phyloP scores from a whole-genome alignment of 2,888 invertebrate species.

The Psococerastis gibbosa region DNA sequence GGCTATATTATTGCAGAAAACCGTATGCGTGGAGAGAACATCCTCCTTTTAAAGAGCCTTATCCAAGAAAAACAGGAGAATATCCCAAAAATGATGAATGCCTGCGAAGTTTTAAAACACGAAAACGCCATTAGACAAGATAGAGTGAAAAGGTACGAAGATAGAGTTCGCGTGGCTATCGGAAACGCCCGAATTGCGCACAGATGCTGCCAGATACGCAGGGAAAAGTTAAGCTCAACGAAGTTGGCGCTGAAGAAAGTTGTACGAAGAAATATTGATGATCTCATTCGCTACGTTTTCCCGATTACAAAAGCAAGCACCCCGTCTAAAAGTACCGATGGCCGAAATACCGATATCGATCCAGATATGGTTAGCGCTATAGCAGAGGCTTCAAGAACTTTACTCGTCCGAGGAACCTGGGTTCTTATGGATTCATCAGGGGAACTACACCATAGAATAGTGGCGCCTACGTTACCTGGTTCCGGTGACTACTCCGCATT shows the following conservation, averaged over 20 bases:
- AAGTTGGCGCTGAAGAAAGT: conserved; percentile 30
- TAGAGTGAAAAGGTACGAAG: conserved; percentile 39
- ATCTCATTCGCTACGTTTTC: conserved; percentile 48
- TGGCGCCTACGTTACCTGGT: conserved; percentile 64
- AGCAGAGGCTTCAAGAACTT: conserved; percentile 58
- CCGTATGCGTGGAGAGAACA: too few relatives aligned
- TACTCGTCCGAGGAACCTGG: conserved; percentile 66
- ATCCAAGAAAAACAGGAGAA: conserved; percentile 34
- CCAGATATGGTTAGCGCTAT: conserved; percentile 30
- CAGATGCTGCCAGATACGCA: too few relatives aligned
- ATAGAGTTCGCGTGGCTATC: conserved; percentile 35
- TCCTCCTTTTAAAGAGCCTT: conserved; percentile 34
- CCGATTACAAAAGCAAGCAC: conserved; percentile 38
- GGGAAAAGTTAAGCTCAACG: conserved; percentile 27
- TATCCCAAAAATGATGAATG: conserved; percentile 23
- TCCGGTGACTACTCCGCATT: conserved; percentile 69
- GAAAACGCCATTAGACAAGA: conserved; percentile 30
- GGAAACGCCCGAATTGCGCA: conserved; percentile 13
- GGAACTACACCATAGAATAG: conserved; percentile 54
- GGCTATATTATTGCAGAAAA: too few relatives aligned
- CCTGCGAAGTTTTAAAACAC: conserved; percentile 25
- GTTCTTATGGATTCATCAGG: conserved; percentile 44
- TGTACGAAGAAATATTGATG: conserved; percentile 35
- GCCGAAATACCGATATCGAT: background rate
- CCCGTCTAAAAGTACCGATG: background rate